phyloP scores from a whole-genome alignment of 2,113 vertebrate genomes.

The Fregetta grallaria region DNA sequence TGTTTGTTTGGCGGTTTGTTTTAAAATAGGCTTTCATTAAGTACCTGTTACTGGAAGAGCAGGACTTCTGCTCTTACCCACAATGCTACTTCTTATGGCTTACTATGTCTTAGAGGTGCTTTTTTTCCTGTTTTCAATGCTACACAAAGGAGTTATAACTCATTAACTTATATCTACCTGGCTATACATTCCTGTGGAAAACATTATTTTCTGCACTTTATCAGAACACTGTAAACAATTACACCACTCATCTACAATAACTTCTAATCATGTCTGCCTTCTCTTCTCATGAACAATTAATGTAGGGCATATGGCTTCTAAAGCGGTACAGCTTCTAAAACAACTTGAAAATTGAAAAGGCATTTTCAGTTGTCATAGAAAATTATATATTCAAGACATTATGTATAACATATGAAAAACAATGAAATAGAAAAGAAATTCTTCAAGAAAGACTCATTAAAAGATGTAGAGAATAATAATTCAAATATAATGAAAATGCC shows the following conservation, averaged over 20 bases:
- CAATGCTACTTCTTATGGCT: background rate
- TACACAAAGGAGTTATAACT: background rate
- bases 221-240: background rate
- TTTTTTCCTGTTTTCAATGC: background rate
- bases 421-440: background rate
- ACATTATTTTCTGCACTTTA: background rate
- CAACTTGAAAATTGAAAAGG: background rate
- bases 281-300: background rate
- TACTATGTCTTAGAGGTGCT: background rate
- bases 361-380: background rate
- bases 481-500: background rate
- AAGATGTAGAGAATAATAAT: background rate
- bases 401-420: background rate
- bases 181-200: background rate
- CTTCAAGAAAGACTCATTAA: background rate
- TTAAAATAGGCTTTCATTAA: background rate
- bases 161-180: background rate
- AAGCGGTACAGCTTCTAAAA: background rate
- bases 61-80: background rate
- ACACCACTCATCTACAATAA: background rate
- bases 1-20: background rate
- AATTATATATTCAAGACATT: background rate
- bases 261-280: background rate
- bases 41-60: background rate
- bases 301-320: background rate